These are phyloP conservation scores for Lacanobia wlatinum DNA, from an alignment of 2,888 invertebrate species.

Conservation along the genomic window DNA sequence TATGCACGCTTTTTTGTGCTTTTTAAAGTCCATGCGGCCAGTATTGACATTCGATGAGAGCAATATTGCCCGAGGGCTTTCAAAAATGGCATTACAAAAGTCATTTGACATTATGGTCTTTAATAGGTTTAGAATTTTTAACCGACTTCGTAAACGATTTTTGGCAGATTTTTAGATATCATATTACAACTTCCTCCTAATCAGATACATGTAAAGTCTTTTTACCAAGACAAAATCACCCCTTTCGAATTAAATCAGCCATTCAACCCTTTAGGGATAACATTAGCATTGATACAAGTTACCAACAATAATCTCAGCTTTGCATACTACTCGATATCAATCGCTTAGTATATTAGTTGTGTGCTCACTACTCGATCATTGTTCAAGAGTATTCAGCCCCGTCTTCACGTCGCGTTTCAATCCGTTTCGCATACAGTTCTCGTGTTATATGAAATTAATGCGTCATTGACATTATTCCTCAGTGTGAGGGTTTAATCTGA, in stretches of 20 bases:
- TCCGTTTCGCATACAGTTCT: conserved; percentile 67
- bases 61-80: neutral
- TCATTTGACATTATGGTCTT: no score
- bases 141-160: neutral
- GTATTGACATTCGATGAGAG: neutral
- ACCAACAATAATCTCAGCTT: conserved; percentile 57
- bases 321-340: conserved; percentile 67
- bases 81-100: neutral
- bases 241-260: neutral
- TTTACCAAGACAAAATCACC: neutral
- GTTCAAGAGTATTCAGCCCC: conserved; percentile 56
- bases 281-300: conserved; percentile 33
- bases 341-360: conserved; percentile 67
- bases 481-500: conserved; percentile 33
- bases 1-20: neutral
- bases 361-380: conserved; percentile 69
- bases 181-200: neutral
- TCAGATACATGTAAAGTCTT: no score
- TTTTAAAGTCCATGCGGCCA: neutral
- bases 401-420: conserved; percentile 68
- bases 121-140: neutral
- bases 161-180: no score
- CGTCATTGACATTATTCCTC: conserved; percentile 44
- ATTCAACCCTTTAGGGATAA: conserved; percentile 1
- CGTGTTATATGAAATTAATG: conserved; percentile 33